phyloP scores from a whole-genome alignment of 2,113 vertebrate species.

The Mormyrus iriodes region DNA sequence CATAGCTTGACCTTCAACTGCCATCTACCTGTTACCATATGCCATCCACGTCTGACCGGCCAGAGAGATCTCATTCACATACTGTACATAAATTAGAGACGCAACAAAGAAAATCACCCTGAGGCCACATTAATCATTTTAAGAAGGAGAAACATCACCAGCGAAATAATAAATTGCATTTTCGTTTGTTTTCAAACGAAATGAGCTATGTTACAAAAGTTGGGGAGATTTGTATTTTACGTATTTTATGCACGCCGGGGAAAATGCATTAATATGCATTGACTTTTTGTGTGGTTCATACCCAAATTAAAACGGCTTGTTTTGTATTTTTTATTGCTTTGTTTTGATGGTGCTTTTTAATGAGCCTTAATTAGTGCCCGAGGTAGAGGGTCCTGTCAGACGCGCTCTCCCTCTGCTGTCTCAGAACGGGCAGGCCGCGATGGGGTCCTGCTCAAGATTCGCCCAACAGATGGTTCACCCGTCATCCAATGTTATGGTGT shows the following conservation, averaged over 20 bases:
- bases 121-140: constrained; percentile 16
- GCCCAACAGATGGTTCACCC: neutral
- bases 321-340: constrained; percentile 23
- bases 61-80: neutral
- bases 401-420: neutral
- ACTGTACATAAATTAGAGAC: constrained; percentile 17
- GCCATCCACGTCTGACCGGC: neutral
- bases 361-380: constrained; percentile 23
- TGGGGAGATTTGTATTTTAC: constrained; percentile 18
- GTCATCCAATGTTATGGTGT: neutral
- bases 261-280: constrained; percentile 25
- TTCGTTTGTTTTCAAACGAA: constrained; percentile 20
- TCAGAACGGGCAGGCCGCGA: neutral
- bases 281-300: constrained; percentile 9
- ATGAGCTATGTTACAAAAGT: constrained; percentile 15
- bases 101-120: constrained; percentile 13
- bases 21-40: neutral
- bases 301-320: constrained; percentile 19
- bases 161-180: constrained; percentile 14
- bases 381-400: constrained; percentile 16
- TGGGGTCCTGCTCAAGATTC: neutral
- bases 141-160: neutral
- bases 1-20: neutral
- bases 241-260: constrained; percentile 13
- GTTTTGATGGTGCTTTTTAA: constrained; percentile 25